Evolutionary conservation across 1,140 invertebrate genomes (phyloP).

Genomic region (Amyelois transitella): DNA sequence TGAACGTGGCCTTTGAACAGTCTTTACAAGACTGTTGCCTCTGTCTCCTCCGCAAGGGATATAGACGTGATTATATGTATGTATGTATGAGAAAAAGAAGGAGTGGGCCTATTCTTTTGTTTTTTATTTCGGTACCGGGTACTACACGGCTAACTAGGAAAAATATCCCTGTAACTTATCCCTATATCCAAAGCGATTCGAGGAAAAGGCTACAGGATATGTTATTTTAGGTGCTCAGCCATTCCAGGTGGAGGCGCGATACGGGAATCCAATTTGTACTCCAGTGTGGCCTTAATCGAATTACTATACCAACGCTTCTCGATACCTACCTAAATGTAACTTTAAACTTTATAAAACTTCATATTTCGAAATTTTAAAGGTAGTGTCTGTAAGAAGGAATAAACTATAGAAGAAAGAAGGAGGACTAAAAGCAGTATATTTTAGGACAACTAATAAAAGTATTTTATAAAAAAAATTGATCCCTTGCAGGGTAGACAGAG

Average conservation of each 20-base stretch:
- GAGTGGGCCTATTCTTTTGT: no score
- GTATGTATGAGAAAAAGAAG: no score
- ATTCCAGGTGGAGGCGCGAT: slow-evolving; percentile 2
- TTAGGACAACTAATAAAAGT: no score
- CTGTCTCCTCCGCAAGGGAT: no score
- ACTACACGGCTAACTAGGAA: not conserved
- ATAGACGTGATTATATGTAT: no score
- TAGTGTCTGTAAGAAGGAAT: not conserved
- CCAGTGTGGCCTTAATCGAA: slow-evolving; percentile 4
- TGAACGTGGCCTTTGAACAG: no score
- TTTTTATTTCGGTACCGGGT: no score
- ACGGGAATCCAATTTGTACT: slow-evolving; percentile 7
- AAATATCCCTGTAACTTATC: not conserved
- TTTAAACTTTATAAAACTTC: not conserved
- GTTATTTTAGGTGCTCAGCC: slow-evolving; percentile 6
- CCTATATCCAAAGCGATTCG: not conserved
- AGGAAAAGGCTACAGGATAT: not conserved
- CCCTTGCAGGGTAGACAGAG: no score
- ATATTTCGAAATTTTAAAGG: not conserved
- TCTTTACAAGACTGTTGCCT: no score
- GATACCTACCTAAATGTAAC: not conserved
- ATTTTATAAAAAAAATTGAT: no score
- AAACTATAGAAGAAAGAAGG: no score
- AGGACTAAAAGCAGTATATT: no score
- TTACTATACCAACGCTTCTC: not conserved